Base-by-base conservation (phyloP, 2,888 invertebrate genomes). In the Thereva nobilitata region DNA sequence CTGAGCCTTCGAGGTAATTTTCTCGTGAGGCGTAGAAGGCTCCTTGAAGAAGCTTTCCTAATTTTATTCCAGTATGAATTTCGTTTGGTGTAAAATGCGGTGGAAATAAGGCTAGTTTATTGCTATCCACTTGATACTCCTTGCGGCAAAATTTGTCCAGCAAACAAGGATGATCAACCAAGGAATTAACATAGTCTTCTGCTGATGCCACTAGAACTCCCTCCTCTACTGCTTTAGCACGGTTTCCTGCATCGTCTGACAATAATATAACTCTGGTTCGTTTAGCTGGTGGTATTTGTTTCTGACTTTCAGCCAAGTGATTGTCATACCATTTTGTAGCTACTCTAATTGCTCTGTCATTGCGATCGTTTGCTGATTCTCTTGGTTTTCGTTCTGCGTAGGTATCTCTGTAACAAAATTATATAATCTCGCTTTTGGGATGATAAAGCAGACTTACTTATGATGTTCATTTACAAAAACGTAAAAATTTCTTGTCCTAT, bases 381-480 rank as follows among this genome's bases (percentile, higher is more conserved):
- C 90, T 90, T 5, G 90, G 89, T 64, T 87, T 82, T 61, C 95
- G 85, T 76, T 91, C 91, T 1, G 93, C 83, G 78, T 93, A 97
- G 0, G 97, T 97, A 70, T 94, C 92, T 75, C 95, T 95, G 54
- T 5, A 72, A 70, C 64, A 66, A 66, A 49, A 44, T 38, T 9
- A 64, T 53, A 65, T 54, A 42, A 56, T 52, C 34, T 52, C 34
- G 44, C 42, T 66, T 34, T 34, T 23, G 9, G 34, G 8, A 50
- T 34, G 1, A 10, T 38, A 50, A 41, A 52, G 4, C 47, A 12
- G 9, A 35, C 85, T 84, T 84, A 95, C 95, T 89, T 90, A 79
- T 97, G 95, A 83, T 97, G 95, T 81, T 98, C 98, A 86, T 99
- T 98, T 4, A 93, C 89, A 83, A 98, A 99, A 2, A 93, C 88